Conservation (phyloP, 2,888 invertebrate genomes). For the Cistogaster globosa region DNA sequence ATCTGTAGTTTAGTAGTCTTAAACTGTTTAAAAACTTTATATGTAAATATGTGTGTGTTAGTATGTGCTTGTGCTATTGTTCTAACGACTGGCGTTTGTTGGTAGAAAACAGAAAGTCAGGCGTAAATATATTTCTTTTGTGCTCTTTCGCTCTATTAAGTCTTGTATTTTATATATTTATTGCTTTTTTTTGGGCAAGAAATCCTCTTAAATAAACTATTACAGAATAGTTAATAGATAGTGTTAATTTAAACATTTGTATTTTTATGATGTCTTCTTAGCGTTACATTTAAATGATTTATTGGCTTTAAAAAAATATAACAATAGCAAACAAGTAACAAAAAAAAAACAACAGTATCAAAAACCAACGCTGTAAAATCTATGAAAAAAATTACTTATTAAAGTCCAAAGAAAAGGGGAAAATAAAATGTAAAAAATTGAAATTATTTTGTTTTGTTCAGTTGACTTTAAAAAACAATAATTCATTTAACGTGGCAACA, state of each 20-base stretch:
- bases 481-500: too few relatives aligned
- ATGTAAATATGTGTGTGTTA: not conserved
- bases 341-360: not conserved
- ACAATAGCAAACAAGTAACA: constrained; percentile 24
- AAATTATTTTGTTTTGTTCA: too few relatives aligned
- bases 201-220: constrained; percentile 20
- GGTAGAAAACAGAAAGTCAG: constrained; percentile 16
- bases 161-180: constrained; percentile 28
- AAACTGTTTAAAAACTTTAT: not conserved
- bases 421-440: too few relatives aligned
- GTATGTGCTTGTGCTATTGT: not conserved
- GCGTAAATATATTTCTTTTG: constrained; percentile 6
- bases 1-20: too few relatives aligned
- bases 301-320: not conserved
- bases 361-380: constrained; percentile 52
- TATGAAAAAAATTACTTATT: constrained; percentile 48
- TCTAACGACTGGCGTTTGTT: constrained; percentile 34
- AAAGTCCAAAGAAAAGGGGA: not conserved
- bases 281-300: constrained; percentile 50
- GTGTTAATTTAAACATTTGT: constrained; percentile 52
- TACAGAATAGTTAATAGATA: not conserved
- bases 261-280: constrained; percentile 54
- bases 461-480: too few relatives aligned
- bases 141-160: constrained; percentile 37
- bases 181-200: constrained; percentile 35